Evolutionary conservation across 2,797 vertebrate species (phyloP).

Genomic region (Pristis pectinata): DNA sequence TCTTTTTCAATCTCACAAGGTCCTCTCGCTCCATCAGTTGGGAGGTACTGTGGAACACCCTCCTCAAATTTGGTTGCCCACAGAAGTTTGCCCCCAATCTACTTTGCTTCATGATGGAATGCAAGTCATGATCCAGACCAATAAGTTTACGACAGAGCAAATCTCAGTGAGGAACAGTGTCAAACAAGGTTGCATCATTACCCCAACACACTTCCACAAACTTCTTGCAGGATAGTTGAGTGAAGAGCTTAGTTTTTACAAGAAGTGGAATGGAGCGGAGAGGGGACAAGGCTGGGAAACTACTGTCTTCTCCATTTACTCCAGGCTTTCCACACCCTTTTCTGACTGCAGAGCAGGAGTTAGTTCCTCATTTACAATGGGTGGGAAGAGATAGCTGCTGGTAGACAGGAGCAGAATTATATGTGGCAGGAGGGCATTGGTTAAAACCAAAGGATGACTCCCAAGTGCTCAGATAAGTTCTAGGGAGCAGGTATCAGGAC

Average conservation of each 20-base stretch:
- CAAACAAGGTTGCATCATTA: too few species aligned
- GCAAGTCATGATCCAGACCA: too few species aligned
- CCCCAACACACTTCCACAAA: too few species aligned
- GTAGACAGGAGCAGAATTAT: not conserved
- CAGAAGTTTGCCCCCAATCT: too few species aligned
- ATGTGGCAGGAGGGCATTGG: not conserved
- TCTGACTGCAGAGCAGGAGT: not conserved
- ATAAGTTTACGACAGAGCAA: too few species aligned
- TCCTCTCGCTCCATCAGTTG: too few species aligned
- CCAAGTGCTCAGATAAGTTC: not conserved
- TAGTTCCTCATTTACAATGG: not conserved
- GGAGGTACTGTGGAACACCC: too few species aligned
- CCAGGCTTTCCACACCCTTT: not conserved
- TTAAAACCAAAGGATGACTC: not conserved
- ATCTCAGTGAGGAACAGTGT: too few species aligned
- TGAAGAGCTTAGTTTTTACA: not conserved
- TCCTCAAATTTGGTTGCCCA: too few species aligned
- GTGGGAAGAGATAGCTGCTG: not conserved
- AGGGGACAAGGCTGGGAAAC: slow-evolving; percentile 38
- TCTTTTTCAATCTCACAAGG: too few species aligned
- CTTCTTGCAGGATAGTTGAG: not conserved
- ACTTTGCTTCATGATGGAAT: too few species aligned
- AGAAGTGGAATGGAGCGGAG: not conserved
- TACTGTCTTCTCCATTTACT: slow-evolving; percentile 45
- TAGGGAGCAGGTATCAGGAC: not conserved